Conservation (phyloP, 2,888 invertebrate species). For the Epinotia nisella region DNA sequence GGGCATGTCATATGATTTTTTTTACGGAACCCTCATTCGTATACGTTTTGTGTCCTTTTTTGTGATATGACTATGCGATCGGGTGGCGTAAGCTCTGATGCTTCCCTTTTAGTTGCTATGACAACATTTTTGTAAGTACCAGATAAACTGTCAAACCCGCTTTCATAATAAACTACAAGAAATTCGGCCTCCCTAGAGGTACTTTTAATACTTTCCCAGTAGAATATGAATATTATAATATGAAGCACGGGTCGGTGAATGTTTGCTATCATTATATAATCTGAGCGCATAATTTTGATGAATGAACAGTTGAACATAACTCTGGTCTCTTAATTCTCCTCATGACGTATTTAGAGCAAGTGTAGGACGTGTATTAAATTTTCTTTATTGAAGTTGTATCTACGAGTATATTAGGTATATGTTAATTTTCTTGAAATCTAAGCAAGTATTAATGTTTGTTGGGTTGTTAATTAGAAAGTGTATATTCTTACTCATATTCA, state of each 20-base stretch:
- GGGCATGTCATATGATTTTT: too few species aligned
- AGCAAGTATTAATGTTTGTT: not conserved
- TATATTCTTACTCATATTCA: too few species aligned
- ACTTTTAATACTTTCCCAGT: not conserved
- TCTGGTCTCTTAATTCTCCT: not conserved
- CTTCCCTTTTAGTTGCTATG: too few species aligned
- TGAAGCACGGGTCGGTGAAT: not conserved
- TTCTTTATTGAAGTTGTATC: not conserved
- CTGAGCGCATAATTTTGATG: not conserved
- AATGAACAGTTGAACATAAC: not conserved
- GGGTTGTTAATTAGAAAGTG: not conserved
- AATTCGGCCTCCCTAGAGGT: slow-evolving; percentile 10
- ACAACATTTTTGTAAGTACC: not conserved
- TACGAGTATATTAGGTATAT: too few species aligned
- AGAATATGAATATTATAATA: not conserved
- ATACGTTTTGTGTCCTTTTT: too few species aligned
- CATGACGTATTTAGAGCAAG: not conserved
- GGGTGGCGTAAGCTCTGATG: too few species aligned
- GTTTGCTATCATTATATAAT: not conserved
- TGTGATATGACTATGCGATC: too few species aligned
- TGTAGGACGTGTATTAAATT: not conserved
- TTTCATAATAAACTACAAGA: slow-evolving; percentile 2
- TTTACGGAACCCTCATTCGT: too few species aligned
- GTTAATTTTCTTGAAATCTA: not conserved
- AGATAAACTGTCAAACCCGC: slow-evolving; percentile 4